Conservation (phyloP, 2,113 vertebrate species). For the Megalops atlanticus region DNA sequence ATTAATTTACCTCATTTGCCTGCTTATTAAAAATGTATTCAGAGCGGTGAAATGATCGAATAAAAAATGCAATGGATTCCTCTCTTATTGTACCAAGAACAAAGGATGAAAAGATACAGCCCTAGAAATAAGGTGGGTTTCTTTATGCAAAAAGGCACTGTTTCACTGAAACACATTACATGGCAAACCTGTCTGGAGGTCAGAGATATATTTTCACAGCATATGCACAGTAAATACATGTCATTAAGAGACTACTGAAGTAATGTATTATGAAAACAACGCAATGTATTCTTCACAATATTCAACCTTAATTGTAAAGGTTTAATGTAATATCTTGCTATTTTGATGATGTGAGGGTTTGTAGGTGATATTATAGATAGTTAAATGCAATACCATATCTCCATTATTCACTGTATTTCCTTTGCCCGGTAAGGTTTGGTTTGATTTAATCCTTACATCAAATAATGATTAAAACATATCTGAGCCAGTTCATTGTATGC, state of each 20-base stretch:
- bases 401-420: not conserved
- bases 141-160: constrained; percentile 44
- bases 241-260: not conserved
- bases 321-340: not conserved
- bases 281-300: not conserved
- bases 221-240: not conserved
- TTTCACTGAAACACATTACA: constrained; percentile 51
- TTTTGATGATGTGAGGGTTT: not conserved
- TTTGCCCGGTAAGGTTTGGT: not conserved
- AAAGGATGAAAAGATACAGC: constrained; percentile 73
- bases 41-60: constrained; percentile 83
- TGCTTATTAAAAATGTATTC: constrained; percentile 87
- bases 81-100: constrained; percentile 54
- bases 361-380: too few species aligned
- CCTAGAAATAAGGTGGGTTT: constrained; percentile 62
- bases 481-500: not conserved
- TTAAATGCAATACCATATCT: too few species aligned
- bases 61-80: constrained; percentile 76
- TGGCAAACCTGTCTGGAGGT: not conserved
- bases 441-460: not conserved
- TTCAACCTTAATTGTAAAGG: not conserved
- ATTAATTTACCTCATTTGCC: constrained; percentile 80
- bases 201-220: not conserved
- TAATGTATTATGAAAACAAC: not conserved
- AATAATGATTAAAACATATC: not conserved